Conservation (phyloP, 2,113 vertebrate genomes). For the Cichladusa arquata region DNA sequence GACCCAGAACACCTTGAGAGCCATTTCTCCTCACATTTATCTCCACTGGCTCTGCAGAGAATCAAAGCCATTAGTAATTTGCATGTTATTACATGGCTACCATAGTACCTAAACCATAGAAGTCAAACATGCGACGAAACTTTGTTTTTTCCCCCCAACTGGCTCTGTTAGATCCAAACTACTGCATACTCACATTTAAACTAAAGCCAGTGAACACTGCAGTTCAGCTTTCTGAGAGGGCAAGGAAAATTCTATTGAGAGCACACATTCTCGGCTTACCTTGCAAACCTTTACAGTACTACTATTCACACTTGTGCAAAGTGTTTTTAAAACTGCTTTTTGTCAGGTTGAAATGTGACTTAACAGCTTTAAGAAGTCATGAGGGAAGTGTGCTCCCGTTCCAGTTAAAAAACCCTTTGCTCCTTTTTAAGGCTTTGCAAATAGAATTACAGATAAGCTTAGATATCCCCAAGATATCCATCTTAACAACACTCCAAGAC, state of each 20-base stretch:
- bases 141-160: rapidly evolving
- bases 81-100: not conserved
- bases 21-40: not conserved
- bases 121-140: not conserved
- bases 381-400: not conserved
- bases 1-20: not conserved
- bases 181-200: not conserved
- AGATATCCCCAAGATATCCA: not conserved
- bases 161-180: not conserved
- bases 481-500: not conserved
- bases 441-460: not conserved
- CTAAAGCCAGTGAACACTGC: not conserved
- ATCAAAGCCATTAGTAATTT: not conserved
- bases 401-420: not conserved
- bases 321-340: not conserved
- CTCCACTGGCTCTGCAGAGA: not conserved
- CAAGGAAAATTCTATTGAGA: not conserved
- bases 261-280: not conserved
- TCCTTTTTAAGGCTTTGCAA: not conserved
- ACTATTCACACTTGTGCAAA: not conserved
- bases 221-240: not conserved
- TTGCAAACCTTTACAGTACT: not conserved
- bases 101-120: not conserved
- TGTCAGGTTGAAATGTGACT: not conserved
- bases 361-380: not conserved